Evolutionary conservation across 2,888 invertebrate species (phyloP), one percentile per base, ranked within the genome.

Genomic region (Bellardia pandia): DNA sequence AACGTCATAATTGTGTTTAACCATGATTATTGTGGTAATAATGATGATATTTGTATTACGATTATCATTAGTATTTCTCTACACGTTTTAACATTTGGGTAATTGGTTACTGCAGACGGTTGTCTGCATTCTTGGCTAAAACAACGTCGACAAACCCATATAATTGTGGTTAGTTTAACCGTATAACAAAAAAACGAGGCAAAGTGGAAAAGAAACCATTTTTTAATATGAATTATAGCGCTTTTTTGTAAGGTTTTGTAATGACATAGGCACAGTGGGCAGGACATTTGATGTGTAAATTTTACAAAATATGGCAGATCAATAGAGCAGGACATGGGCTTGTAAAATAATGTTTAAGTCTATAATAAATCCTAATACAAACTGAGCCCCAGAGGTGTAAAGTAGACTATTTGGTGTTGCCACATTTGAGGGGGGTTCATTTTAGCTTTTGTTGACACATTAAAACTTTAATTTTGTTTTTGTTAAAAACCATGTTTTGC

Each of bases 1-100:
- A 75, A 68, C 78, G 45, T 85, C 79, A 79, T 85, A 13, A 85
- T 84, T 33, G 13, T 23, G 58, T 68, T 81, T 23, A 66, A 14
- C 23, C 60, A 58, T 68, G 66, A 48, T 37, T 16, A 72, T 42
- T 45, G 42, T 53, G 68, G 56, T 40, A 60, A 30, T 68, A 37
- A 76, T 72, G 42, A 79, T 78, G 56, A 58, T 37, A 40, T 33
- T 62, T 69, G 75, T 66, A 37, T 42, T 53, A 4, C 40, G 56
- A 64, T 82, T 74, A 76, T 72, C 68, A 68, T 86, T 86, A 77
- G 80, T 71, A 69, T 84, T 86, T 85, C 84, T 78, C 23, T 87
- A 78, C 86, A 81, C 86, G 86, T 87, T 85, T 81, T 69, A 87
- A 78, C 84, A 77, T 87, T 87, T 85, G 69, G 69, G 80, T 87